Percentiles rank a stretch among this genome's conserved stretches.
phyloP scores from a whole-genome alignment of 2,888 invertebrate species.

The Herminia tarsipennalis region DNA sequence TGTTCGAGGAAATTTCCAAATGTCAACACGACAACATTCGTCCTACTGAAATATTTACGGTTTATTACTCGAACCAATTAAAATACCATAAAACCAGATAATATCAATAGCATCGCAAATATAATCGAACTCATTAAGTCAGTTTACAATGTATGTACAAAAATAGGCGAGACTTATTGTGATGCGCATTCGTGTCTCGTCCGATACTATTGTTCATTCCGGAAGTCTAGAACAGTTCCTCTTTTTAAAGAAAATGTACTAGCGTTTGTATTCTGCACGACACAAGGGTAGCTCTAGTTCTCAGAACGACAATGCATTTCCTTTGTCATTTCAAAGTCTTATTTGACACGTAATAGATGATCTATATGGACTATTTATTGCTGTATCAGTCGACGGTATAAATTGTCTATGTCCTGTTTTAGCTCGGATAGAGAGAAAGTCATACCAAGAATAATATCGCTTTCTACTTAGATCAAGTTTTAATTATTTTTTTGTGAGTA shows the following conservation, averaged over 20 bases:
- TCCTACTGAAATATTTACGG: conserved; percentile 4
- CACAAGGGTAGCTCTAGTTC: conserved; percentile 41
- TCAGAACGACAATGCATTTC: conserved; percentile 51
- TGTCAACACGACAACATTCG: too few species aligned
- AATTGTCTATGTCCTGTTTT: conserved; percentile 26
- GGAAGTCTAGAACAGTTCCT: conserved; percentile 52
- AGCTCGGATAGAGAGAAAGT: conserved; percentile 35
- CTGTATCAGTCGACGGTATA: conserved; percentile 10
- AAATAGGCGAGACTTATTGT: conserved; percentile 25
- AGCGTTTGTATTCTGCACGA: conserved; percentile 39
- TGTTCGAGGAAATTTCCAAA: too few species aligned
- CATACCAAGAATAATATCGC: conserved; percentile 23
- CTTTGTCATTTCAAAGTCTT: conserved; percentile 24
- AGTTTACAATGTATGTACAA: conserved; percentile 25
- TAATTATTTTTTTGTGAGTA: neutral
- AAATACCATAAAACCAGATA: conserved; percentile 26
- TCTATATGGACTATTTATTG: conserved; percentile 6
- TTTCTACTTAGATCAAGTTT: conserved; percentile 31
- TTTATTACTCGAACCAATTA: conserved; percentile 20
- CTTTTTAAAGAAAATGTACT: conserved; percentile 40
- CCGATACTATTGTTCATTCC: conserved; percentile 46
- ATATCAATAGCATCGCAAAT: conserved; percentile 27
- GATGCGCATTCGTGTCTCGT: conserved; percentile 47
- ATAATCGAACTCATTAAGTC: conserved; percentile 28
- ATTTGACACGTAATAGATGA: conserved; percentile 3